Base-by-base conservation (phyloP, 2,113 vertebrate genomes). In the Hipposideros armiger region DNA sequence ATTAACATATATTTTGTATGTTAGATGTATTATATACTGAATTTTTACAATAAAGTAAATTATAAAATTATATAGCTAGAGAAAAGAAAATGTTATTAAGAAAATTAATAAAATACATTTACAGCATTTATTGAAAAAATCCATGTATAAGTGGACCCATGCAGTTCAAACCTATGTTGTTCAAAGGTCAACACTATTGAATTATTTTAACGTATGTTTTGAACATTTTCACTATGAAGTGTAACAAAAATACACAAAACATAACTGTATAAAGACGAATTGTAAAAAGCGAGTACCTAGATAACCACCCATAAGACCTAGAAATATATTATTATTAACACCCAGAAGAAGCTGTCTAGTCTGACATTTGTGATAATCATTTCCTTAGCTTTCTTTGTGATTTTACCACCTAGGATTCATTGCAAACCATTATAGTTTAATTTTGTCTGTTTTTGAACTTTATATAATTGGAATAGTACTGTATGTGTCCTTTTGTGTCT, bases 391-490 rank as follows among this genome's bases (percentile, higher is more conserved):
- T 69, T 78, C 81, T 94, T 76, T 58, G 58, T 73, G 60, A 81
- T 86, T 91, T 95, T 81, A 73, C 81, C 19, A 91, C 5, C 16
- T 66, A 73, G 19, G 28, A 91, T 81, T 89, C 47, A 77, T 91
- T 95, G 45, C 77, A 91, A 72, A 67, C 47, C 32, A 88, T 0
- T 88, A 54, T 47, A 81, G 45, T 81, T 87, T 89, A 64, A 42
- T 90, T 92, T 92, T 85, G 73, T 87, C 58, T 88, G 64, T 17
- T 94, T 87, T 85, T 86, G 28, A 73, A 72, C 62, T 87, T 91
- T 62, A 47, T 66, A 17, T 90, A 89, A 70, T 40, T 77, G 67
- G 28, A 91, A 56, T 91, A 86, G 86, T 66, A 95, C 4, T 47
- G 0, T 66, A 67, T 36, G 15, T 95, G 20, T n/a, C 77, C 15